A percentile compares a stretch with the other conserved stretches of the same genome.
These are phyloP conservation scores for Aphrocallistes beatrix DNA, from an alignment of 37 sponge, comb jelly and placozoan species.

Conservation along the genomic window DNA sequence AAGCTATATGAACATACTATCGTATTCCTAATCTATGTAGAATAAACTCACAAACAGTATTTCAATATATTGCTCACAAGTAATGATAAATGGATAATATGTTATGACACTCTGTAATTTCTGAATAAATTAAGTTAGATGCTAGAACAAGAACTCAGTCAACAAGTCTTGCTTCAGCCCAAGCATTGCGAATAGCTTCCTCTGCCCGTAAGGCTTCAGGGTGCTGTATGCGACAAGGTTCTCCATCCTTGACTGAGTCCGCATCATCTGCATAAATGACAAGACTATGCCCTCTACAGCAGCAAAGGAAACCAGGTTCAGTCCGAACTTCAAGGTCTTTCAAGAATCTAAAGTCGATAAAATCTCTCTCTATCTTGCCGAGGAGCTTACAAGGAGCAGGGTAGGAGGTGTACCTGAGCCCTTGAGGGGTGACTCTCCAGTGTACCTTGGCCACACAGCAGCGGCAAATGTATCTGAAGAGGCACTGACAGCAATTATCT, in stretches of 20 bases:
- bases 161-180: slow-evolving; percentile 68
- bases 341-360: slow-evolving; percentile 72
- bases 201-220: slow-evolving; percentile 59
- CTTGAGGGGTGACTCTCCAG: slow-evolving; percentile 81
- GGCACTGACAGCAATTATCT: slow-evolving; percentile 19
- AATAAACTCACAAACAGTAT: too few relatives aligned
- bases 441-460: slow-evolving; percentile 59
- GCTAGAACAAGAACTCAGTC: neutral
- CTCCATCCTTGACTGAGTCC: slow-evolving; percentile 19
- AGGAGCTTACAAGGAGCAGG: neutral
- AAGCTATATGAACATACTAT: too few relatives aligned
- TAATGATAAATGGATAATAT: too few relatives aligned
- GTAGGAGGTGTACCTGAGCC: slow-evolving; percentile 31
- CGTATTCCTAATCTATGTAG: too few relatives aligned
- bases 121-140: neutral
- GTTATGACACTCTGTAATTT: too few relatives aligned
- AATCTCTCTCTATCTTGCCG: slow-evolving; percentile 46
- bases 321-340: slow-evolving; percentile 65
- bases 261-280: slow-evolving; percentile 71
- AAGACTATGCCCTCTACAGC: slow-evolving; percentile 61
- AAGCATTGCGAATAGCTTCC: slow-evolving; percentile 62
- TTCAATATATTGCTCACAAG: too few relatives aligned
- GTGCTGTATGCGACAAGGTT: slow-evolving; percentile 56
- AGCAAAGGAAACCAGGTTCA: slow-evolving; percentile 58
- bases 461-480: slow-evolving; percentile 27